These are phyloP conservation scores for Oreortyx pictus DNA, from an alignment of 2,797 vertebrate genomes.

Conservation along the genomic window DNA sequence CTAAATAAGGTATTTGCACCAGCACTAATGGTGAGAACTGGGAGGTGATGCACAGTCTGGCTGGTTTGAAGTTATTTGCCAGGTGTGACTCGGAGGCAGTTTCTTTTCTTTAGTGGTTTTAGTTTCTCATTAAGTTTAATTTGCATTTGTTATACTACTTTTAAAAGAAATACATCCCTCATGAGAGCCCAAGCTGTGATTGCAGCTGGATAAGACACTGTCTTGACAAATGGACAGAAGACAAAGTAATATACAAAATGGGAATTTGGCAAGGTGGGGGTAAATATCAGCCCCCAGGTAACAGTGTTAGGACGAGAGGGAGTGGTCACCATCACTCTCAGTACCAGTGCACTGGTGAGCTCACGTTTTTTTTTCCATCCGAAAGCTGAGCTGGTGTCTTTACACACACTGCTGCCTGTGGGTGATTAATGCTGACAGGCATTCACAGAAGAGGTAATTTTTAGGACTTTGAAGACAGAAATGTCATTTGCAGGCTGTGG, in stretches of 20 bases:
- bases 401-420: constrained; percentile 40
- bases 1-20: neutral
- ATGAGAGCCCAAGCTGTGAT: neutral
- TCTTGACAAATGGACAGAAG: neutral
- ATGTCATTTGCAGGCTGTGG: constrained; percentile 45
- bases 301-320: neutral
- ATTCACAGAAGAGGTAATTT: constrained; percentile 14
- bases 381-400: constrained; percentile 29
- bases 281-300: neutral
- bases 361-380: constrained; percentile 17
- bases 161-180: neutral
- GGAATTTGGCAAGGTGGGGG: neutral
- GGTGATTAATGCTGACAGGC: constrained; percentile 57
- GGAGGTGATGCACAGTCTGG: neutral
- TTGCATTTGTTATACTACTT: neutral
- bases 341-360: neutral
- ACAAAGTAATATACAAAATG: neutral
- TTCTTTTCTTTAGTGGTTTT: neutral
- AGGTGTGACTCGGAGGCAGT: neutral
- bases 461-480: constrained; percentile 47
- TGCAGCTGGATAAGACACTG: neutral
- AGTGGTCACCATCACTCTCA: neutral
- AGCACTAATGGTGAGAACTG: neutral
- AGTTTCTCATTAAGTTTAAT: neutral
- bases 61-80: neutral